phyloP scores from a whole-genome alignment of 92 coral and sea anemone genomes.

The Bergia puertoricense region DNA sequence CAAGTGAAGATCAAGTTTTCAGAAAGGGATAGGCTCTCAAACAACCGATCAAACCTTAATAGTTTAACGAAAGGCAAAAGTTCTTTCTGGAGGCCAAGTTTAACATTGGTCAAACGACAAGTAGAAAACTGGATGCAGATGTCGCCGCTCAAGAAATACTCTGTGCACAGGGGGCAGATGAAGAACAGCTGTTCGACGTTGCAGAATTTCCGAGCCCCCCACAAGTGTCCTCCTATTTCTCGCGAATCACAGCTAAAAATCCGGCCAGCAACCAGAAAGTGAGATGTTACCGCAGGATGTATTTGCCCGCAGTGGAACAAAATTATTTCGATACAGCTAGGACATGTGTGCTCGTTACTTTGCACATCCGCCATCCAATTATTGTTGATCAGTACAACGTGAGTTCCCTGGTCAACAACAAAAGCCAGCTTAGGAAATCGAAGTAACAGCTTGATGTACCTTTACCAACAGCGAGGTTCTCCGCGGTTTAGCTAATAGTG shows the following conservation, averaged over 20 bases:
- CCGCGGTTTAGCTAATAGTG: background rate
- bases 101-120: slow-evolving; percentile 3
- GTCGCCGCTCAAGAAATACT: background rate
- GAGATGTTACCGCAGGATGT: background rate
- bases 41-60: background rate
- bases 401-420: background rate
- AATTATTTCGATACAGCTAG: slow-evolving; percentile 32
- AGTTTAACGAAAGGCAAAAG: background rate
- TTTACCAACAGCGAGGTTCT: background rate
- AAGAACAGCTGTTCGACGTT: background rate
- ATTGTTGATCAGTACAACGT: no score
- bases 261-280: background rate
- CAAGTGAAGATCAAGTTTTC: background rate
- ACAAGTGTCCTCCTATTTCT: background rate
- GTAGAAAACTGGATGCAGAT: no score
- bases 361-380: slow-evolving; percentile 22
- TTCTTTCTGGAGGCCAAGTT: background rate
- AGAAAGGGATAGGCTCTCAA: background rate
- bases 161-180: background rate
- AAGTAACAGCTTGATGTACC: background rate
- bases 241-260: background rate
- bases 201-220: background rate
- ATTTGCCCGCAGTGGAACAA: slow-evolving; percentile 46
- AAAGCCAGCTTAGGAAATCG: background rate
- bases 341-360: slow-evolving; percentile 17